phyloP scores from a whole-genome alignment of 2,888 invertebrate species.

The Boloria euphrosyne region DNA sequence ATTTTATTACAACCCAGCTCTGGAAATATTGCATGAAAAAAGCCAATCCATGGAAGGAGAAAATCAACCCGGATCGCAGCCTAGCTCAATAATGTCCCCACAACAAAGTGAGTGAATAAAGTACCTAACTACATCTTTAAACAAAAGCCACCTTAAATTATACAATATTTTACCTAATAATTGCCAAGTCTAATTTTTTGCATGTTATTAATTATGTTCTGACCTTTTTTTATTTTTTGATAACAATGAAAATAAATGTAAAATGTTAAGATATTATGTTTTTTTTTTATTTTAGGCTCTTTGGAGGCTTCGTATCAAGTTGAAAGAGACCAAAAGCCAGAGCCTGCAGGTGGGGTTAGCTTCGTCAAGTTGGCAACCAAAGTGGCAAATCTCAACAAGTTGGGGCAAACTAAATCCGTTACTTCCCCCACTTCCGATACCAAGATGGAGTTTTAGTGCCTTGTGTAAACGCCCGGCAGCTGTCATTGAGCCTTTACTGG shows the following conservation, averaged over 20 bases:
- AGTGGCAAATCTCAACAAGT: slow-evolving; percentile 69
- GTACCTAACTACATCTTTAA: neutral
- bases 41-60: slow-evolving; percentile 80
- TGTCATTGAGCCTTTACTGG: neutral
- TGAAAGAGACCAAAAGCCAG: slow-evolving; percentile 61
- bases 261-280: neutral
- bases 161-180: too few relatives aligned
- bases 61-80: slow-evolving; percentile 67
- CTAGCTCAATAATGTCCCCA: slow-evolving; percentile 73
- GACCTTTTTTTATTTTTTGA: too few relatives aligned
- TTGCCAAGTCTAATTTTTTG: too few relatives aligned
- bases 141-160: neutral
- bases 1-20: slow-evolving; percentile 70
- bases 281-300: slow-evolving; percentile 56
- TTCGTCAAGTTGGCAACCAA: slow-evolving; percentile 75
- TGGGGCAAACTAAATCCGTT: slow-evolving; percentile 66
- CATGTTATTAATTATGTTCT: too few relatives aligned
- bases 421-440: slow-evolving; percentile 62
- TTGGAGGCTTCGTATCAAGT: slow-evolving; percentile 67
- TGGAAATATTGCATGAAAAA: slow-evolving; percentile 86
- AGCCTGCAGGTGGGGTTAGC: slow-evolving; percentile 63
- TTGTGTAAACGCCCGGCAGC: neutral
- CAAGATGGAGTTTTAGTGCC: slow-evolving; percentile 66
- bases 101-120: slow-evolving; percentile 65
- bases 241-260: neutral